A percentile compares a stretch with the other conserved stretches of the same genome.
phyloP scores from a whole-genome alignment of 2,113 vertebrate species.

The Mohoua ochrocephala region DNA sequence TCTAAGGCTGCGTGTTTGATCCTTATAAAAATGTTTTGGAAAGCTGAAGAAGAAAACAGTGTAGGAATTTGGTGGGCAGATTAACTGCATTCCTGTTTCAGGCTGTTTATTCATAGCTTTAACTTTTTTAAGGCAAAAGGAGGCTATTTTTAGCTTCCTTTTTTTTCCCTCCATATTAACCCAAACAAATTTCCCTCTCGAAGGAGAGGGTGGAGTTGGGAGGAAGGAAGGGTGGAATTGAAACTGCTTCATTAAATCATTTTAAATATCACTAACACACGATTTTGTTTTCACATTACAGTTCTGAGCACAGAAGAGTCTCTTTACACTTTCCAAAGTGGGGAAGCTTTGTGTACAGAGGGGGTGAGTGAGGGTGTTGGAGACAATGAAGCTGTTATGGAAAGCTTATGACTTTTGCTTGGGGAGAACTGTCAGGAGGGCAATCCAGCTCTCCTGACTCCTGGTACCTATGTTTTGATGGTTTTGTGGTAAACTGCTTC shows the following conservation, averaged over 20 bases:
- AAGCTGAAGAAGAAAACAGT: background rate
- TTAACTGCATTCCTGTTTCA: constrained; percentile 16
- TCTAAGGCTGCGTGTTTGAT: background rate
- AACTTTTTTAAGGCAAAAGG: background rate
- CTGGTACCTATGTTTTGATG: background rate
- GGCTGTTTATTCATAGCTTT: constrained; percentile 21
- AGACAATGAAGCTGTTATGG: background rate
- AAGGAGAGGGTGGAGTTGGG: constrained; percentile 20
- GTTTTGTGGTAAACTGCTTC: background rate
- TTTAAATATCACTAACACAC: background rate
- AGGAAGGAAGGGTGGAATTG: constrained; percentile 39
- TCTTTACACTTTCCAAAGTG: background rate
- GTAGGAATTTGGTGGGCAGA: constrained; percentile 21
- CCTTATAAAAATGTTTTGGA: background rate
- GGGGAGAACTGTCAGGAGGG: background rate
- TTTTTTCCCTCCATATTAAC: background rate
- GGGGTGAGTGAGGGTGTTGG: background rate
- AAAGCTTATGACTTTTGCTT: background rate
- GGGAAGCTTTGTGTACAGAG: background rate
- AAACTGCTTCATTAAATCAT: background rate
- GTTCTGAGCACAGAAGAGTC: background rate
- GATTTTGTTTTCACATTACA: background rate
- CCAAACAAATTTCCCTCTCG: background rate
- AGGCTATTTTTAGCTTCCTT: background rate
- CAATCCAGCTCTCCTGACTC: background rate